Conservation (phyloP, 2,888 invertebrate species). For the Eupelmus urozonus region DNA sequence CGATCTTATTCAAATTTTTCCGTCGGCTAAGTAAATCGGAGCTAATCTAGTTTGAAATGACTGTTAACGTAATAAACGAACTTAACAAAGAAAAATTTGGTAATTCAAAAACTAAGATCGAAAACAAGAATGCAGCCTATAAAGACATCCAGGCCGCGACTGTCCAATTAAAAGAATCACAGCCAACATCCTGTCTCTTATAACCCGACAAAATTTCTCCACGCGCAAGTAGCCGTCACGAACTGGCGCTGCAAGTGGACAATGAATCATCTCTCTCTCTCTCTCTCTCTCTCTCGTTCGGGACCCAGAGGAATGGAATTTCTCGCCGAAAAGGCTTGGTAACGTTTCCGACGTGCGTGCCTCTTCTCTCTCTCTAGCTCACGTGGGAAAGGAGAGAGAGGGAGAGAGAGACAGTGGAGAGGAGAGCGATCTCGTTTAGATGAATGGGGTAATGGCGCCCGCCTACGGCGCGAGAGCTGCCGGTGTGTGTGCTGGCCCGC, state of each 20-base stretch:
- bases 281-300: no score
- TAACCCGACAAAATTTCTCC: not conserved
- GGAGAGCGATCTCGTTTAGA: conserved; percentile 64
- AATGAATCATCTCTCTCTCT: conserved; percentile 41
- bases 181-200: not conserved
- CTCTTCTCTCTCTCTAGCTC: not conserved
- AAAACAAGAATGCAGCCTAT: no score
- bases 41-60: no score
- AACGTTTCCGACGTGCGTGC: conserved; percentile 14
- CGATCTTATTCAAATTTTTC: no score
- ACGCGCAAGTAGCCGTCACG: not conserved
- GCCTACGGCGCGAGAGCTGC: no score
- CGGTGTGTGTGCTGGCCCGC: conserved; percentile 1
- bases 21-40: no score
- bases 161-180: not conserved
- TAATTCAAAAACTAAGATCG: no score
- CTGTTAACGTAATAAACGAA: no score
- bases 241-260: not conserved
- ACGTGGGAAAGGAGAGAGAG: conserved; percentile 9
- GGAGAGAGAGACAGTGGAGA: not conserved
- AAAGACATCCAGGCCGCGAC: no score
- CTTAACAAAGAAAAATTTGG: no score
- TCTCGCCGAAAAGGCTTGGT: conserved; percentile 24
- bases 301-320: conserved; percentile 23
- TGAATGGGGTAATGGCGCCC: conserved; percentile 68